Base-by-base conservation (phyloP, 1,140 invertebrate genomes). In the Drosophila repleta region DNA sequence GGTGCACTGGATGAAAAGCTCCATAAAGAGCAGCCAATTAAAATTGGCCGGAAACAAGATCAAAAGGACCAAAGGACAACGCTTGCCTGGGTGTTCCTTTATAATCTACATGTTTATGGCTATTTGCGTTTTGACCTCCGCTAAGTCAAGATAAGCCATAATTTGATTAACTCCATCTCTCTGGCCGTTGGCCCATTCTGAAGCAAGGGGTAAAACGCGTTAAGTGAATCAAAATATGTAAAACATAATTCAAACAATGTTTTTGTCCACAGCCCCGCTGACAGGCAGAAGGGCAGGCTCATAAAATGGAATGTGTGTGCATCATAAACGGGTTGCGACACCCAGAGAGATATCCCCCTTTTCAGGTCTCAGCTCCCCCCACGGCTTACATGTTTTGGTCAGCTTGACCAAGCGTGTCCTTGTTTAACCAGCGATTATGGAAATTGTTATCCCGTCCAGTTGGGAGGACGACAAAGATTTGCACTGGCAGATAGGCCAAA, bases 191-290 rank as follows among this genome's bases (percentile, higher is more conserved):
- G 24, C 15, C 37, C 17, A n/a, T 24, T 4, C 45, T 11, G 49
- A 8, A 3, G 17, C 7, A 26, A 53, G 37, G 49, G 32, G 69
- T 7, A 43, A 24, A 69, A 65, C 70, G 79, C 79, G 83, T 88
- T 88, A 88, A 88, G 83, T 88, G 83, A 88, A 88, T 88, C 89
- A 88, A 88, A 88, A 88, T 88, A 88, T 88, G 84, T 89, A 83
- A 88, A 74, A 66, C 83, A 88, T 88, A 88, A 88, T 83, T 88
- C 83, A 88, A 83, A 77, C 79, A 79, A 63, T 63, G 76, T 49
- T 29, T 49, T 26, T 32, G 24, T n/a, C 26, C 32, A 61, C 52
- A 29, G 32, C 24, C 29, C 72, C 43, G 43, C 37, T n/a, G n/a
- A 18, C 43, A 26, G 26, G 62, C 10, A 35, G 32, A 37, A 46